Conservation (phyloP, 2,888 invertebrate species). For the Saturnia japonica region DNA sequence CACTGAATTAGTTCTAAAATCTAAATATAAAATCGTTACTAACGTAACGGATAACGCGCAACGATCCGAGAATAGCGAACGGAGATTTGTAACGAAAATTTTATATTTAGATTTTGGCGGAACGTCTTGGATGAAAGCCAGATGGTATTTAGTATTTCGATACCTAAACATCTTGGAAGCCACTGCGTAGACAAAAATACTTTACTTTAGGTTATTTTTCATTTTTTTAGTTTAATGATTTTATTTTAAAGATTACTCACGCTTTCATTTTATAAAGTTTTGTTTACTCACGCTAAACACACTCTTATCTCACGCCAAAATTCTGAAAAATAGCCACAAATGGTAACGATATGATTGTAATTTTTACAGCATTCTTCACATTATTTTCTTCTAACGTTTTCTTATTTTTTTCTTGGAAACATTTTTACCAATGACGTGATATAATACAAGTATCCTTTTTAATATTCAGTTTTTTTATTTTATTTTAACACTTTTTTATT, state of each 20-base stretch:
- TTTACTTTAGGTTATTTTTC: not conserved
- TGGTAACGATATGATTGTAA: too few relatives aligned
- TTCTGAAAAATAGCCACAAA: too few relatives aligned
- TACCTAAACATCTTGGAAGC: constrained; percentile 23
- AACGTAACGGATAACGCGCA: constrained; percentile 25
- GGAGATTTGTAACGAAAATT: constrained; percentile 22
- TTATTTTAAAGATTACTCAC: not conserved
- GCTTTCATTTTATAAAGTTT: not conserved
- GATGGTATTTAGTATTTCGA: constrained; percentile 26
- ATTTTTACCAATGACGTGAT: too few relatives aligned
- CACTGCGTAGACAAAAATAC: constrained; percentile 16
- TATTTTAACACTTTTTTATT: too few relatives aligned
- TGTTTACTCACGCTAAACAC: not conserved
- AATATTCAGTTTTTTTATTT: too few relatives aligned
- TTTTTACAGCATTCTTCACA: too few relatives aligned
- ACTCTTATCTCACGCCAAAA: too few relatives aligned
- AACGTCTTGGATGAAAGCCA: constrained; percentile 28
- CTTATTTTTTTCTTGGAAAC: too few relatives aligned
- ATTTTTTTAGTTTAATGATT: not conserved
- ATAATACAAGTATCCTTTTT: too few relatives aligned
- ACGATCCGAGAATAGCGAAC: constrained; percentile 23
- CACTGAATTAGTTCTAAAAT: not conserved
- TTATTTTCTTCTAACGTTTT: too few relatives aligned
- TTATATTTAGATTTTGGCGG: constrained; percentile 20
- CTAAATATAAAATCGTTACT: constrained; percentile 20